Evolutionary conservation across 2,113 vertebrate genomes (phyloP), one percentile per base, ranked within the genome.

Genomic region (Lutjanus erythropterus): DNA sequence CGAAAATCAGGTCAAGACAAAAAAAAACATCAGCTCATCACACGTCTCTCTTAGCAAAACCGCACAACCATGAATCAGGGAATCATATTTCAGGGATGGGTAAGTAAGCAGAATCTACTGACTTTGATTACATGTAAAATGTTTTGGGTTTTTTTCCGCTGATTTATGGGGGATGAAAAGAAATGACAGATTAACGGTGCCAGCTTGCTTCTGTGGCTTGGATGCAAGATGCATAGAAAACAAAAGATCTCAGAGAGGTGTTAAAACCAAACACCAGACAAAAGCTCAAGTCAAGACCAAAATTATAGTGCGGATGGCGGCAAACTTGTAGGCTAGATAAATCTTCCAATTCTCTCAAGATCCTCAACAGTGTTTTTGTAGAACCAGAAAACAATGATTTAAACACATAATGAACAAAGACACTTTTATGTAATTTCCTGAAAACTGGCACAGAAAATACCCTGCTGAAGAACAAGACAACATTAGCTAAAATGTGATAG

Each of bases 161-260:
- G 21, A 84, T 81, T 76, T 81, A 74, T 77, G 64, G 71, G 71
- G 56, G 37, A 35, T 56, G 37, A 72, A 55, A 75, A 44, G 39
- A 52, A 56, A 78, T 46, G 27, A 77, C 62, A 61, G 64, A 68
- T 62, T 39, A 23, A 62, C 21, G 23, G 50, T 41, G 27, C 33
- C 78, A 58, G 41, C 41, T 39, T 55, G 53, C 62, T 33, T 79
- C 52, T 72, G 69, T 19, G 71, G 78, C 42, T 84, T 77, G 72
- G 76, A 59, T 39, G 27, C 9, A 27, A 60, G 18, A 52, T 12
- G 9, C 27, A 65, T 3, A 52, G 42, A 74, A 74, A 80, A 80
- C 25, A 61, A 74, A 67, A 37, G 53, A 55, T 68, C 33, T 46
- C 12, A 33, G 58, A 73, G 42, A 69, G 65, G 62, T 49, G 49